Evolutionary conservation across 2,797 vertebrate genomes (phyloP), one percentile per base, ranked within the genome.

Genomic region (Ficedula albicollis): DNA sequence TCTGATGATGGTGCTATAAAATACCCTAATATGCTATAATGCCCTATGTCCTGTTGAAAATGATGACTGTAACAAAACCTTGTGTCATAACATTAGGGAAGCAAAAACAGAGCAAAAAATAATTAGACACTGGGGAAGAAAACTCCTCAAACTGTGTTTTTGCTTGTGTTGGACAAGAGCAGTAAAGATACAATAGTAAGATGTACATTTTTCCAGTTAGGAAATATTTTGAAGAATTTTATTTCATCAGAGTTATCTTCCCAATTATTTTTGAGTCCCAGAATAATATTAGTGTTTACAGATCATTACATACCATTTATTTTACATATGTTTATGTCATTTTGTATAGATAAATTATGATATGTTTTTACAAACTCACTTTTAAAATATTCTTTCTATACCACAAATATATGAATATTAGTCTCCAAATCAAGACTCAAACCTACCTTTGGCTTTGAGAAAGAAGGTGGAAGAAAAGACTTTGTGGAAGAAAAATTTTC

Each of bases 1-100:
- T 96, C 83, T 93, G 92, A 81, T 91, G 84, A 72, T 93, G 20
- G 30, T 80, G 22, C 46, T 90, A 39, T 95, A 94, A 97, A 96
- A 88, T 93, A 81, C n/a, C n/a, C 51, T 94, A 89, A 74, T 87
- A 88, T 84, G 52, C 91, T 68, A 23, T 59, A 54, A 91, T 32
- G 15, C 23, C 49, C 41, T 93, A 27, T 68, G 49, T 85, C 51
- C 63, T 90, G 10, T 89, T 90, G 87, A 93, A 96, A 90, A 74
- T 90, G 91, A 49, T 75, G 60, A 51, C 14, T 60, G 4, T 44
- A 66, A 30, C 32, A 73, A 46, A 72, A 58, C 48, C 48, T 13
- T 55, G 32, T 92, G 36, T 29, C 39, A 66, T 70, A 95, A 74
- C 48, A 89, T 77, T 83, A 89, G 75, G 23, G 15, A 68, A 21